phyloP scores from a whole-genome alignment of 2,113 vertebrate species.

The Oreochromis spilurus region DNA sequence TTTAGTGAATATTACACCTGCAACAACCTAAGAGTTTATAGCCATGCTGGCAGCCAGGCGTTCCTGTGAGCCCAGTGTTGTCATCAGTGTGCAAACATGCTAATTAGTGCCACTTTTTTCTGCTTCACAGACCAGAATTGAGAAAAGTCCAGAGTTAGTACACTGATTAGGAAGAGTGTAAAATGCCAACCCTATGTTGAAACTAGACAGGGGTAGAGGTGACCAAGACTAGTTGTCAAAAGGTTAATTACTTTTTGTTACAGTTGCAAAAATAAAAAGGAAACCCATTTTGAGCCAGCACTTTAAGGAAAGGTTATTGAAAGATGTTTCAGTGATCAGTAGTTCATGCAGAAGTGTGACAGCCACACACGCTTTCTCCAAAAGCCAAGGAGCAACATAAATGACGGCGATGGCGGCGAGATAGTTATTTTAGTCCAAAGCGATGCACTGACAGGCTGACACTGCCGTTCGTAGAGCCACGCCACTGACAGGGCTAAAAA shows the following conservation, averaged over 20 bases:
- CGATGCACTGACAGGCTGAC: neutral
- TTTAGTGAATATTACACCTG: neutral
- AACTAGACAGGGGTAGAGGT: neutral
- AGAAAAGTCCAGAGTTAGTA: neutral
- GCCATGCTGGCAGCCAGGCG: neutral
- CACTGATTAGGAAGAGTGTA: neutral
- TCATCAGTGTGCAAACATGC: neutral
- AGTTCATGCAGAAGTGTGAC: neutral
- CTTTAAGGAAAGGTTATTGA: neutral
- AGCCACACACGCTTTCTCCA: neutral
- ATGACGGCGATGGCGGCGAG: neutral
- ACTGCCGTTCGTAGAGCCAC: neutral
- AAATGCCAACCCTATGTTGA: neutral
- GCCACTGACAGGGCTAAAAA: slow-evolving; percentile 8
- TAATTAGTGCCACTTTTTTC: neutral
- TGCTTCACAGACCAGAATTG: neutral
- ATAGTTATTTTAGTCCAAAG: slow-evolving; percentile 3
- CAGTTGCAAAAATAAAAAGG: neutral
- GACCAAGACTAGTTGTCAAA: neutral
- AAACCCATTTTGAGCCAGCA: neutral
- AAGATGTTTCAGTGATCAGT: neutral
- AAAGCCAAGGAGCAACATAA: neutral
- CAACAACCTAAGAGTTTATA: neutral
- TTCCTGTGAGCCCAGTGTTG: neutral
- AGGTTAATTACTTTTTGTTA: neutral